These are phyloP conservation scores for Enoplolaimus lenunculus DNA, from an alignment of 2,888 invertebrate species.

Conservation along the genomic window DNA sequence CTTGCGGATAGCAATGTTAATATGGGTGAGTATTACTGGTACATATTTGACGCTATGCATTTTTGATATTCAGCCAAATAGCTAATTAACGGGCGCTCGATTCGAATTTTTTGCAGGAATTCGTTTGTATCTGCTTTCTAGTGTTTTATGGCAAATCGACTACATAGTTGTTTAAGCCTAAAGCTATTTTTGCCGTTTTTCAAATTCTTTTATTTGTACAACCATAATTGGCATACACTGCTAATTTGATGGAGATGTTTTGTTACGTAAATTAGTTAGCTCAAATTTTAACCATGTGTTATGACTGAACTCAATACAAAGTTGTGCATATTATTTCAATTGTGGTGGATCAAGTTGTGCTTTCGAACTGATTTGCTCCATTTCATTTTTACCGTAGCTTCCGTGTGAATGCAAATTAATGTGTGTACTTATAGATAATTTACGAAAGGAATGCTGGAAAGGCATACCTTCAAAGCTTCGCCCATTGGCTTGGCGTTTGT, in stretches of 20 bases:
- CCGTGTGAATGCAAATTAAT: background rate
- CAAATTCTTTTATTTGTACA: background rate
- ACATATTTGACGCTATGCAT: too few species aligned
- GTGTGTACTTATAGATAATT: conserved; percentile 28
- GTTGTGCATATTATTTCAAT: too few species aligned
- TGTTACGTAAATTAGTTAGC: too few species aligned
- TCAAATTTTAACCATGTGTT: too few species aligned
- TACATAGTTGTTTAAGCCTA: background rate
- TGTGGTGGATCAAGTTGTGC: too few species aligned
- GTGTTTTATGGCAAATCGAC: background rate
- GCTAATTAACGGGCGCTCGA: too few species aligned
- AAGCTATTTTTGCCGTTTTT: background rate
- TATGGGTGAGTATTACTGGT: background rate
- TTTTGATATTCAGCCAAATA: too few species aligned
- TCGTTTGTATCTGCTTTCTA: too few species aligned
- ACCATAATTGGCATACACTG: background rate
- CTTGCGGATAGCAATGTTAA: background rate
- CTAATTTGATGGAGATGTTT: background rate
- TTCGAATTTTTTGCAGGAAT: too few species aligned
- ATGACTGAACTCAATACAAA: too few species aligned
- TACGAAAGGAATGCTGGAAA: conserved; percentile 58
- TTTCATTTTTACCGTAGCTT: background rate
- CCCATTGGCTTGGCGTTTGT: conserved; percentile 54
- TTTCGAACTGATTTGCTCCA: background rate
- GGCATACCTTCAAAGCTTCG: conserved; percentile 80